Conservation (phyloP, 92 coral and sea anemone species). For the Micromussa lordhowensis region DNA sequence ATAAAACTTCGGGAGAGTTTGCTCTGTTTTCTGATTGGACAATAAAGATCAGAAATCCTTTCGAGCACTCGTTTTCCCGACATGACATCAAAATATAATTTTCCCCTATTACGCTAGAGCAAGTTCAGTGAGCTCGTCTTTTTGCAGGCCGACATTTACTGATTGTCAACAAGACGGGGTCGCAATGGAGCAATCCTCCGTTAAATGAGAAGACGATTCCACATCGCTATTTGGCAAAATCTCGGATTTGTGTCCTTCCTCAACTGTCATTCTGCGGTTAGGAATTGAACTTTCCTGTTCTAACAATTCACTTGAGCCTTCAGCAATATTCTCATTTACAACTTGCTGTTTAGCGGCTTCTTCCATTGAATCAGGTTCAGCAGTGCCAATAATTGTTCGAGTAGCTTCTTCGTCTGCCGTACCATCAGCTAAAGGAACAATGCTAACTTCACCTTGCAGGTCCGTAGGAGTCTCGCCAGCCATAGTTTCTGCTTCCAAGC, state of each 20-base stretch:
- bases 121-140: not conserved
- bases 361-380: not conserved
- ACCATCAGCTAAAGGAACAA: not conserved
- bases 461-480: not conserved
- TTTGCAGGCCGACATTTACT: not conserved
- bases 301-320: not conserved
- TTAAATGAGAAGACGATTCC: not conserved
- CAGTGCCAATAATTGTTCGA: not conserved
- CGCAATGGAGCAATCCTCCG: not conserved
- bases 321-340: not conserved
- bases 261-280: no score
- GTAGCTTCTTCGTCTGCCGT: not conserved
- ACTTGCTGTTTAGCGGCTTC: not conserved
- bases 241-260: not conserved
- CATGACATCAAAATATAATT: not conserved
- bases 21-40: not conserved
- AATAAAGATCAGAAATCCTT: not conserved
- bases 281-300: not conserved
- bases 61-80: not conserved
- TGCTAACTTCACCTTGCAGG: not conserved
- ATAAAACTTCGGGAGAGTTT: not conserved
- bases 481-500: not conserved
- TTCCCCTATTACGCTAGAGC: not conserved
- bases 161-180: not conserved
- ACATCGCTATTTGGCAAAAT: not conserved